phyloP scores from a whole-genome alignment of 2,113 vertebrate genomes.

The Rafetus swinhoei region DNA sequence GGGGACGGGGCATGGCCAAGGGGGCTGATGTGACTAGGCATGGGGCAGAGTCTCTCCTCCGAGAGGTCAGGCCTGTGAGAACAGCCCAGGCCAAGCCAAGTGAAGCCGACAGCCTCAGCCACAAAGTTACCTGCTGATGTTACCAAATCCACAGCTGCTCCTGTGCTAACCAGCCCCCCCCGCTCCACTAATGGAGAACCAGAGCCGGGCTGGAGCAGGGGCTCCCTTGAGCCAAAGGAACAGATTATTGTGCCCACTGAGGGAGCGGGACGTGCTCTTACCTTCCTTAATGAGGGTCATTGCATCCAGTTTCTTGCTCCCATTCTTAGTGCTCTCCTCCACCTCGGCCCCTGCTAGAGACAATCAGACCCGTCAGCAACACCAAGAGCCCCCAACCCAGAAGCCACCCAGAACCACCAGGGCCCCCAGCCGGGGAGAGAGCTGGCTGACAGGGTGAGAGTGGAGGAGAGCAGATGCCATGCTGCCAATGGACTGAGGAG shows the following conservation, averaged over 20 bases:
- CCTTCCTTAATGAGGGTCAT: constrained; percentile 96
- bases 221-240: neutral
- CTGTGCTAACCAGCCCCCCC: neutral
- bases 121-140: neutral
- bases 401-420: neutral
- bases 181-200: neutral
- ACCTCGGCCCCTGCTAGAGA: constrained; percentile 80
- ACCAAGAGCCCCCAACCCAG: neutral
- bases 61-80: neutral
- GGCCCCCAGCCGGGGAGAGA: neutral
- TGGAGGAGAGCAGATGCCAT: too few species aligned
- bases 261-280: constrained; percentile 62
- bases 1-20: neutral
- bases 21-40: neutral
- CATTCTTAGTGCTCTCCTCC: constrained; percentile 88
- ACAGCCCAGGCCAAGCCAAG: neutral
- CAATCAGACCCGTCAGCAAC: constrained; percentile 40
- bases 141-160: neutral
- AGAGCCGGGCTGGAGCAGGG: neutral
- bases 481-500: too few species aligned
- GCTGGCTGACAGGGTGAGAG: neutral
- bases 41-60: neutral
- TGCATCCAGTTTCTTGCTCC: constrained; percentile 87
- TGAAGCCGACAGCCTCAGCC: neutral
- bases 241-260: too few species aligned